A percentile compares a stretch with the other conserved stretches of the same genome.
These are phyloP conservation scores for Scelioninae gen. 2 DNA, from an alignment of 2,888 invertebrate species.

Conservation along the genomic window DNA sequence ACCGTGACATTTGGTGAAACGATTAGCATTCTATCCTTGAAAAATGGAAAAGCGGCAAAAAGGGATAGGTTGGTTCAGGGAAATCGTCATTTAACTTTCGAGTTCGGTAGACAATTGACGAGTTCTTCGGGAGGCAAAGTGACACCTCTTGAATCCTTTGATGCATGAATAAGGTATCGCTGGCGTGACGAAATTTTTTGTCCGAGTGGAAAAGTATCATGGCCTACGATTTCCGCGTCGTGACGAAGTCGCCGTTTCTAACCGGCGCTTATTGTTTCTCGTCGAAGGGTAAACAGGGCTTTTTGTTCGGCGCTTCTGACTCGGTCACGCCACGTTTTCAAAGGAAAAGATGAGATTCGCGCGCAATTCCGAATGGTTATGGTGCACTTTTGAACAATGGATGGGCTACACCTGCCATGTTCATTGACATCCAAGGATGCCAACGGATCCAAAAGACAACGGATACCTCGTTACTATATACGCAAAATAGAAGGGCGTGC, in stretches of 20 bases:
- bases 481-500: conserved; percentile 37
- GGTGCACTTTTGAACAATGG: conserved; percentile 65
- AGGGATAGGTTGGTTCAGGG: conserved; percentile 7
- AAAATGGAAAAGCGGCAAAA: conserved; percentile 22
- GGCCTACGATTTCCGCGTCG: conserved; percentile 49
- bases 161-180: conserved; percentile 41
- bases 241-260: conserved; percentile 39
- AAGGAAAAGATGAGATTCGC: conserved; percentile 59
- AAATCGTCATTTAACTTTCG: conserved; percentile 13
- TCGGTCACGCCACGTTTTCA: conserved; percentile 50
- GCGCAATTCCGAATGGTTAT: conserved; percentile 66
- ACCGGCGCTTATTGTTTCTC: conserved; percentile 36
- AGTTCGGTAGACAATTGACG: conserved; percentile 26
- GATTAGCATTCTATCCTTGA: conserved; percentile 26
- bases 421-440: conserved; percentile 60
- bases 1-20: conserved; percentile 20
- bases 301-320: conserved; percentile 44
- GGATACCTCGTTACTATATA: conserved; percentile 50
- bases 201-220: conserved; percentile 47
- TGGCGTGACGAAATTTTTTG: conserved; percentile 50
- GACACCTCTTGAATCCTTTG: conserved; percentile 51
- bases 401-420: conserved; percentile 58
- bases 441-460: conserved; percentile 31
- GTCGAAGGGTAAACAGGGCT: conserved; percentile 27
- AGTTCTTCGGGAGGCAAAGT: conserved; percentile 24